Percentiles rank a stretch among this genome's conserved stretches.
Evolutionary conservation across 2,888 invertebrate genomes (phyloP).

Genomic region (Apamea crenata): DNA sequence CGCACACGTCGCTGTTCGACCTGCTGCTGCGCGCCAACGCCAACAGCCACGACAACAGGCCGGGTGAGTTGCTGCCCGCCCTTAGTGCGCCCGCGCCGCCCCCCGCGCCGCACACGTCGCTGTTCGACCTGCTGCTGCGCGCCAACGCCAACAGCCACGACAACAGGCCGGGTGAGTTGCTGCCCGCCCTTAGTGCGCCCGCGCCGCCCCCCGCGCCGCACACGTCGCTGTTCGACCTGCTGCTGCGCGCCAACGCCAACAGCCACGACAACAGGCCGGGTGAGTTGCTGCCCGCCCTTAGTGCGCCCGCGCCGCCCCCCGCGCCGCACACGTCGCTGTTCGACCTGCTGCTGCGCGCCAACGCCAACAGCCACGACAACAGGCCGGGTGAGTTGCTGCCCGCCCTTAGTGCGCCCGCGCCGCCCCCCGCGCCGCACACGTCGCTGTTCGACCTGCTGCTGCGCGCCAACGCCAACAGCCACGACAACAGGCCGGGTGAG

Average conservation of each 20-base stretch:
- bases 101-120: constrained; percentile 86
- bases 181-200: no score
- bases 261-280: constrained; percentile 77
- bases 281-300: no score
- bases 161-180: constrained; percentile 73
- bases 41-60: constrained; percentile 74
- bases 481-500: constrained; percentile 78
- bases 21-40: constrained; percentile 93
- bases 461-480: constrained; percentile 88
- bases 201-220: constrained; percentile 77
- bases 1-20: constrained; percentile 91
- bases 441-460: constrained; percentile 93
- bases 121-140: constrained; percentile 93
- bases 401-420: constrained; percentile 59
- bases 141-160: constrained; percentile 87
- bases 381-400: constrained; percentile 73
- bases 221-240: constrained; percentile 92
- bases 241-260: constrained; percentile 91
- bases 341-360: constrained; percentile 93
- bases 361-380: constrained; percentile 79
- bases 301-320: constrained; percentile 63
- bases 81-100: constrained; percentile 61
- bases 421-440: constrained; percentile 81
- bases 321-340: constrained; percentile 90
- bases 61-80: constrained; percentile 71